Evolutionary conservation across 30 jellyfish, hydroid and myxozoan species (phyloP), one percentile per base, ranked within the genome.

Genomic region (Pelagia noctiluca): DNA sequence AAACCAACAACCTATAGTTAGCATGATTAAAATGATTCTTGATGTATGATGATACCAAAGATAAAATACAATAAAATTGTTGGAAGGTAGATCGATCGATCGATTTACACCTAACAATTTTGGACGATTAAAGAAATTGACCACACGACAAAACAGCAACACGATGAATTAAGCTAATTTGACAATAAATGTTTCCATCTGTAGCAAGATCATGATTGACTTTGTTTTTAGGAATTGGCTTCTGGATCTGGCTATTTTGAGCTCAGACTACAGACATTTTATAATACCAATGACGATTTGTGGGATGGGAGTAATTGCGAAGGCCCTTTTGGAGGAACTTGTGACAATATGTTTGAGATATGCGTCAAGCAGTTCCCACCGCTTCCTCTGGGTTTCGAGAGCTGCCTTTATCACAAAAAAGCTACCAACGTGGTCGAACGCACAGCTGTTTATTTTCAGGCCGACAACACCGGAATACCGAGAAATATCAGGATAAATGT

Each of bases 311-410:
- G 91, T 11, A 3, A 25, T 48, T 80, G 91, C 30, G 91, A 80
- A 10, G 70, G 71, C n/a, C n/a, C n/a, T 0, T n/a, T 63, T 7
- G 84, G 91, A 3, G 50, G 68, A 10, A 2, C 54, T 12, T 80
- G 91, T 33, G 91, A 80, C 3, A 80, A 80, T 53, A 48, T 48
- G 46, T 80, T 80, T 50, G 78, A 80, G 24, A 32, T 80, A 1
- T 80, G 91, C 32, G 84, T 80, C 46, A 80, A 80, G 76, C 66
- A 25, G 16, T 80, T 10, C 57, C 91, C 91, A 0, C 91, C 91
- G 1, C 0, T 26, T 57, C 91, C 91, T 7, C 35, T 24, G 2
- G 71, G 84, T 16, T 2, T 71, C 30, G 72, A 75, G 70, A 66
- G 66, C 38, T 80, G 91, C 42, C 0, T 80, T 33, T 80, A 80